Evolutionary conservation across 2,888 invertebrate genomes (phyloP), one percentile per base, ranked within the genome.

Genomic region (Phortica okadai): DNA sequence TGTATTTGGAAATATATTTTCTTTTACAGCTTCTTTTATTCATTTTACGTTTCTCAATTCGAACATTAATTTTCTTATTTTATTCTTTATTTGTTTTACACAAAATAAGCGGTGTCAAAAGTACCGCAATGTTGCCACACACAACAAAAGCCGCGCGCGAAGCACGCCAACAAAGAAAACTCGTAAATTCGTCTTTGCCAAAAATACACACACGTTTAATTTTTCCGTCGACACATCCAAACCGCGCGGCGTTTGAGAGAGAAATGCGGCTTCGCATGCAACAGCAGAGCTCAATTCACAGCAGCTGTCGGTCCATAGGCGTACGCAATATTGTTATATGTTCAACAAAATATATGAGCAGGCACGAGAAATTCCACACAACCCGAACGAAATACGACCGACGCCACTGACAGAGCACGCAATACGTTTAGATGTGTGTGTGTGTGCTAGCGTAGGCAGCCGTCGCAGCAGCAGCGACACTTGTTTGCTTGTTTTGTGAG

Each of bases 161-260:
- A 84, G 79, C 83, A 78, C 84, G 81, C 82, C 82, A 76, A 50
- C 70, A 77, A 77, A 74, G 58, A 76, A 50, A 50, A 50, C 50
- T 25, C 69, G 78, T 44, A 7, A 74, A 59, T 14, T 56, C 33
- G 16, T 50, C 50, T 50, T 50, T 50, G 50, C 10, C 50, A 11
- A 50, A 50, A 74, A 78, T 67, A 16, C 78, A 14, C 50, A 6
- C 50, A 14, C 50, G 6, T 11, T 2, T 2, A 50, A 50, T 50
- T 14, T 50, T 14, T 79, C 84, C 84, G 85, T 79, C 79, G 84
- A 77, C 85, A 85, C 84, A 81, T 82, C 84, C 84, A 78, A 78
- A 83, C 78, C 80, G 85, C 81, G 84, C 74, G 72, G 83, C 84
- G 80, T 25, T 50, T 50, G 8, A 50, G 50, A 50, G 50, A 3